These are phyloP conservation scores for Alosa alosa DNA, from an alignment of 2,113 vertebrate species.

Conservation along the genomic window DNA sequence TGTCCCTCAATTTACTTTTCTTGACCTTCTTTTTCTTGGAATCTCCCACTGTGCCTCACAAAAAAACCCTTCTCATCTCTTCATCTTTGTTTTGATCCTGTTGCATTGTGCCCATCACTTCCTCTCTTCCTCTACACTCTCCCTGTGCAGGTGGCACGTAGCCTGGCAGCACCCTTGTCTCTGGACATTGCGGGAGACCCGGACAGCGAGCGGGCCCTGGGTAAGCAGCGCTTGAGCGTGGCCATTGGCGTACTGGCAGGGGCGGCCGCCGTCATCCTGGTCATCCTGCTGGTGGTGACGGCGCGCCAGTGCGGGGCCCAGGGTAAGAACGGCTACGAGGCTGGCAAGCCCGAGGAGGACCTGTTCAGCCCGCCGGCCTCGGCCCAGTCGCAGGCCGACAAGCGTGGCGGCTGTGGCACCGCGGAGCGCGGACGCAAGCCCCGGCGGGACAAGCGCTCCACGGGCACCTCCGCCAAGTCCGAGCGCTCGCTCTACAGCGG, in stretches of 20 bases:
- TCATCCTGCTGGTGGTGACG: conserved; percentile 90
- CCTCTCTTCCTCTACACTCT: background rate
- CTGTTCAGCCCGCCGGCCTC: conserved; percentile 86
- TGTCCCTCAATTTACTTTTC: background rate
- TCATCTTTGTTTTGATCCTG: background rate
- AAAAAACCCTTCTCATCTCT: background rate
- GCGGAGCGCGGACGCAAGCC: conserved; percentile 18
- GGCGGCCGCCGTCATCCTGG: conserved; percentile 87
- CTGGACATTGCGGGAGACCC: conserved; percentile 94
- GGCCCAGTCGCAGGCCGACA: conserved; percentile 38
- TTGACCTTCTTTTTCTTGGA: background rate
- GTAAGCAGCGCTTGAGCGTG: conserved; percentile 89
- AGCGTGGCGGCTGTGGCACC: conserved; percentile 38
- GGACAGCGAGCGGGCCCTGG: conserved; percentile 82
- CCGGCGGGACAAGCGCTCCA: conserved; percentile 36
- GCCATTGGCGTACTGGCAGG: conserved; percentile 91
- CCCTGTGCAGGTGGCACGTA: conserved; percentile 80
- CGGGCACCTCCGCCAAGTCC: conserved; percentile 73
- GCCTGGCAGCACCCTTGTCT: conserved; percentile 84
- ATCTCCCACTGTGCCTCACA: background rate
- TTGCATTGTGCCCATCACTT: conserved; percentile 40
- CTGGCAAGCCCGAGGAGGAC: conserved; percentile 90
- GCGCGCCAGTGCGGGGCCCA: conserved; percentile 90
- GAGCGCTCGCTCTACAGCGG: conserved; percentile 90
- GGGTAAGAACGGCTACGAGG: conserved; percentile 88